Evolutionary conservation across 2,888 invertebrate genomes (phyloP).

Genomic region (Trichogramma evanescens): DNA sequence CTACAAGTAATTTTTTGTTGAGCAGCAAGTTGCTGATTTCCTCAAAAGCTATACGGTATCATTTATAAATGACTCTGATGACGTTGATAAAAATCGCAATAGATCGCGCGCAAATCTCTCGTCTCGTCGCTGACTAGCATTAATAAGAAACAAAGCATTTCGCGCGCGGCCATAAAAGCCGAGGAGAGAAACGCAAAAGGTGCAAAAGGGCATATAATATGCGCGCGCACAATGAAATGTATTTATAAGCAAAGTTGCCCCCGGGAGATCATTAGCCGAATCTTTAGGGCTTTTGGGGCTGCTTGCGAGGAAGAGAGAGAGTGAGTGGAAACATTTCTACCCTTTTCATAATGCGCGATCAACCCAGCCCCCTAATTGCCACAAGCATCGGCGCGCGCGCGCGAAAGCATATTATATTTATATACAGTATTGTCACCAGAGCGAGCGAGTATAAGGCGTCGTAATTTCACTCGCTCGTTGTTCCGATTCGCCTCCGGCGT

Average conservation of each 20-base stretch:
- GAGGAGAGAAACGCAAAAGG: conserved; percentile 8
- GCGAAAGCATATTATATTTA: too few relatives aligned
- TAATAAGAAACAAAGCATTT: neutral
- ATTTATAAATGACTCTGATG: too few relatives aligned
- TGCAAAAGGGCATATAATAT: neutral
- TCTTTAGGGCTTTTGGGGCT: conserved; percentile 29
- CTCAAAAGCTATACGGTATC: too few relatives aligned
- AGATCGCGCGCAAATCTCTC: too few relatives aligned
- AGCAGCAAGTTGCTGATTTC: too few relatives aligned
- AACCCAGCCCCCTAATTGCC: conserved; percentile 23
- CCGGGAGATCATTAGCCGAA: conserved; percentile 36
- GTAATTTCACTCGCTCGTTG: conserved; percentile 9
- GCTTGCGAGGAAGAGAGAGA: conserved; percentile 15
- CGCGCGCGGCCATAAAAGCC: neutral
- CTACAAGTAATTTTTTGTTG: too few relatives aligned
- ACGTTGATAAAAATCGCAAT: too few relatives aligned
- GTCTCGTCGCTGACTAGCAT: too few relatives aligned
- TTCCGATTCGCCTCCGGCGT: neutral
- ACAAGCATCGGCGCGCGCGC: conserved; percentile 9
- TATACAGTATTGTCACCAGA: conserved; percentile 18
- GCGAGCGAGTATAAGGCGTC: neutral
- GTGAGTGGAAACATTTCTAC: conserved; percentile 30
- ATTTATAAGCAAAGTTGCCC: conserved; percentile 22
- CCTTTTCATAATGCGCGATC: conserved; percentile 25
- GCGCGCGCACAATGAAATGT: neutral